phyloP scores from a whole-genome alignment of 2,888 invertebrate genomes.

The Drosophila infuscata region DNA sequence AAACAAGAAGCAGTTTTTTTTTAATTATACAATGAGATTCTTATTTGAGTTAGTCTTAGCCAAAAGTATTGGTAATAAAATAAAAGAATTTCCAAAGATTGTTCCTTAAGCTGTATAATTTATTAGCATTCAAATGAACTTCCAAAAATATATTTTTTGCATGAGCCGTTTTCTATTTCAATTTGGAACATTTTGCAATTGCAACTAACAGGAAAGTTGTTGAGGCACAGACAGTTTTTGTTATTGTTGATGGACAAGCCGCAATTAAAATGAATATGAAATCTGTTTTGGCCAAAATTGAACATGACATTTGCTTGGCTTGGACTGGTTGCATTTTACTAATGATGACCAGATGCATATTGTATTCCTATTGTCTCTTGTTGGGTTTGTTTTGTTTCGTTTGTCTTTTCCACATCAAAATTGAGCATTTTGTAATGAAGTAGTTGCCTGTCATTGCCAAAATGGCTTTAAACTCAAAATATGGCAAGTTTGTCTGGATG shows the following conservation, averaged over 20 bases:
- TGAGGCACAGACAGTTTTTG: constrained; percentile 1
- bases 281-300: constrained; percentile 58
- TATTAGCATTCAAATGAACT: background rate
- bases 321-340: constrained; percentile 39
- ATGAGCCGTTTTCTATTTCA: constrained; percentile 4
- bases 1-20: background rate
- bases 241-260: constrained; percentile 55
- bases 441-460: constrained; percentile 31
- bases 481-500: background rate
- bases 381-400: constrained; percentile 7
- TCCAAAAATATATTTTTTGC: background rate
- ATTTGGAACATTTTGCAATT: constrained; percentile 1
- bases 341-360: constrained; percentile 54
- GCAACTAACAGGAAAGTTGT: constrained; percentile 14
- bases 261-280: constrained; percentile 60
- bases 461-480: constrained; percentile 31
- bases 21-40: background rate
- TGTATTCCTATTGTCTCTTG: constrained; percentile 24
- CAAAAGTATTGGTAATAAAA: background rate
- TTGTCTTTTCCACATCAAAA: constrained; percentile 11
- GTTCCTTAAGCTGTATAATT: background rate
- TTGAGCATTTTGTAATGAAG: constrained; percentile 15
- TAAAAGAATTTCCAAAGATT: background rate
- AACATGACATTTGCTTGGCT: constrained; percentile 59
- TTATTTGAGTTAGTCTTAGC: background rate